These are phyloP conservation scores for Leptogaster cylindrica DNA, from an alignment of 2,888 invertebrate genomes.

Conservation along the genomic window DNA sequence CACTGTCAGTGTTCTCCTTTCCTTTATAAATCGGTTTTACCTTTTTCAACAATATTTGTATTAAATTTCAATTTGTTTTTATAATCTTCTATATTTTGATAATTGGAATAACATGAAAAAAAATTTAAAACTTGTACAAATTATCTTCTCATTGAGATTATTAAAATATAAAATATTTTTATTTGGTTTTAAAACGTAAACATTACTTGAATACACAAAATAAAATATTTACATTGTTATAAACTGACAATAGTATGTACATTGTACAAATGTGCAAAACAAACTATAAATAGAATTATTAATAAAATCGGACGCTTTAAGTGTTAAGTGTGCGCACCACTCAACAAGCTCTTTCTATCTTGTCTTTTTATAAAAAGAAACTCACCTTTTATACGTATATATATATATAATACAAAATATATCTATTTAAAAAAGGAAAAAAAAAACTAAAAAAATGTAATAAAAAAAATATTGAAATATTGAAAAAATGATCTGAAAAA, in stretches of 20 bases:
- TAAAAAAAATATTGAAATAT: background rate
- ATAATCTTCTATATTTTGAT: too few relatives aligned
- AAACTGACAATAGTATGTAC: slow-evolving; percentile 7
- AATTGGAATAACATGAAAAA: too few relatives aligned
- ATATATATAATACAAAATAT: slow-evolving; percentile 37
- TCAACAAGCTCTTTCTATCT: slow-evolving; percentile 49
- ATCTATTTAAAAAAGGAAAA: slow-evolving; percentile 36
- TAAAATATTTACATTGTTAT: too few relatives aligned
- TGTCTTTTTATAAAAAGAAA: slow-evolving; percentile 48
- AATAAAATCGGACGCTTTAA: slow-evolving; percentile 50
- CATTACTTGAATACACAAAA: too few relatives aligned
- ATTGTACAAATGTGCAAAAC: too few relatives aligned
- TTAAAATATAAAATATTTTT: too few relatives aligned
- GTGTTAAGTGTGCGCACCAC: slow-evolving; percentile 53
- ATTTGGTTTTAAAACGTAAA: too few relatives aligned
- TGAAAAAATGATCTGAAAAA: background rate
- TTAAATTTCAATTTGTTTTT: too few relatives aligned
- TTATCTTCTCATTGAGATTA: too few relatives aligned
- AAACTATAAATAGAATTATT: too few relatives aligned
- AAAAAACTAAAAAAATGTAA: slow-evolving; percentile 38
- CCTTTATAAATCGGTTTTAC: background rate
- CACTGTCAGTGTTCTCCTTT: background rate
- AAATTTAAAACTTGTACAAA: too few relatives aligned
- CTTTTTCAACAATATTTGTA: too few relatives aligned
- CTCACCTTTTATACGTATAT: slow-evolving; percentile 46